Evolutionary conservation across 2,888 invertebrate species (phyloP).

Genomic region (Chrysolina americana): DNA sequence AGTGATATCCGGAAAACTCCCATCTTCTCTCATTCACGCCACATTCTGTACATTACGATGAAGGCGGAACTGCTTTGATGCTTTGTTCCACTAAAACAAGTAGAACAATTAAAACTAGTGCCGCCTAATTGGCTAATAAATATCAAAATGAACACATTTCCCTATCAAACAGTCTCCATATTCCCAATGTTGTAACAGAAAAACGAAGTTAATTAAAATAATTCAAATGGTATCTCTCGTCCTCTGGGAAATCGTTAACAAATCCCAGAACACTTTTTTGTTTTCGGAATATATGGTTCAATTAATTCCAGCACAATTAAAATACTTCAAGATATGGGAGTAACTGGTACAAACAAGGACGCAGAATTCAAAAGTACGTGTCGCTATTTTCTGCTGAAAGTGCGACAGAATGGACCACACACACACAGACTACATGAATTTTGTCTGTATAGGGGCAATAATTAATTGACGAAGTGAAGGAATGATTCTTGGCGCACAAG

Average conservation of each 20-base stretch:
- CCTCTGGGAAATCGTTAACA: conserved; percentile 23
- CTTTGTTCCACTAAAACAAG: conserved; percentile 21
- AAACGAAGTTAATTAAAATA: conserved; percentile 38
- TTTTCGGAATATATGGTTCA: conserved; percentile 24
- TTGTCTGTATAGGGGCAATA: background rate
- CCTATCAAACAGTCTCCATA: conserved; percentile 21
- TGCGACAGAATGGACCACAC: conserved; percentile 30
- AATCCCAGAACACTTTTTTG: conserved; percentile 23
- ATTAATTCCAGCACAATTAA: conserved; percentile 31
- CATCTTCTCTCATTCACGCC: background rate
- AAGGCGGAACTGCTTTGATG: conserved; percentile 14
- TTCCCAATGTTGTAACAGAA: conserved; percentile 19
- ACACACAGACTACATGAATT: conserved; percentile 3
- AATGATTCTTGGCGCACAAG: too few relatives aligned
- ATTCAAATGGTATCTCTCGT: conserved; percentile 32
- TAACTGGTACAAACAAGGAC: conserved; percentile 22
- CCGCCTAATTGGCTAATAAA: conserved; percentile 54
- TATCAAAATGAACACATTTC: conserved; percentile 56
- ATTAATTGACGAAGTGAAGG: too few relatives aligned
- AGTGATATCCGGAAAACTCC: too few relatives aligned
- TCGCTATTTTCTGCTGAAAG: conserved; percentile 26
- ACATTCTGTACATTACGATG: background rate
- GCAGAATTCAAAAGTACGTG: conserved; percentile 25
- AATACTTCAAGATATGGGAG: conserved; percentile 21
- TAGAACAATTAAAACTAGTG: conserved; percentile 45